phyloP scores from a whole-genome alignment of 1,140 invertebrate species.

The Bombus cullumanus region DNA sequence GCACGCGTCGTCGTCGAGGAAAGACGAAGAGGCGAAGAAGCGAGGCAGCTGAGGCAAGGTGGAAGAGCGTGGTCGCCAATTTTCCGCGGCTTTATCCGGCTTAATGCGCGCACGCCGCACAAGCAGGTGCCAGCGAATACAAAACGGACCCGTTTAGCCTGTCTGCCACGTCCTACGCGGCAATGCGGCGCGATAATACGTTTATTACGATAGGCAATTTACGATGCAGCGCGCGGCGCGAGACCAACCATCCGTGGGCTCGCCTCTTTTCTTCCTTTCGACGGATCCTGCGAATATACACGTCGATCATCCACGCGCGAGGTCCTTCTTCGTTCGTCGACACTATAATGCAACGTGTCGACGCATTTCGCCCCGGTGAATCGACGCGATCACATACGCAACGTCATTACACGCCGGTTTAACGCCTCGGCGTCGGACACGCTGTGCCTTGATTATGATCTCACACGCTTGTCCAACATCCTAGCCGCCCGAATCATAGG shows the following conservation, averaged over 20 bases:
- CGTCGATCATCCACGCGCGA: conserved; percentile 26
- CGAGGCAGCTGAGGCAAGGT: neutral
- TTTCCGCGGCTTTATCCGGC: conserved; percentile 45
- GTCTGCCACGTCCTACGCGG: conserved; percentile 60
- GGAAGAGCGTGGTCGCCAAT: conserved; percentile 39
- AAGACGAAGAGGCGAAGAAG: neutral
- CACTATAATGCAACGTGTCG: conserved; percentile 27
- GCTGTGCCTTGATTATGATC: conserved; percentile 45
- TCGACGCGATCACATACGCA: conserved; percentile 46
- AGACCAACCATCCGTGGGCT: neutral
- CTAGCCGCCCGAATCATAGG: conserved; percentile 15
- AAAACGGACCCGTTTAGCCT: conserved; percentile 67
- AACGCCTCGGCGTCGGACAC: conserved; percentile 59
- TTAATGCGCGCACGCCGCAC: conserved; percentile 34
- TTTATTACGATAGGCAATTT: conserved; percentile 75
- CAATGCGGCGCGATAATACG: conserved; percentile 70
- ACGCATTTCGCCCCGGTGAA: conserved; percentile 38
- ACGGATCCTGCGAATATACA: conserved; percentile 3
- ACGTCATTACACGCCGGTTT: conserved; percentile 69
- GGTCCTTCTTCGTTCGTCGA: conserved; percentile 5
- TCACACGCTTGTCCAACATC: conserved; percentile 11
- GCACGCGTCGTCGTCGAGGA: neutral
- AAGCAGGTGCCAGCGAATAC: conserved; percentile 68
- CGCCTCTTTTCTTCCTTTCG: conserved; percentile 20
- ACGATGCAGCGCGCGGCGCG: conserved; percentile 53